These are phyloP conservation scores for Acrobasis consociella DNA, from an alignment of 2,888 invertebrate species.

Conservation along the genomic window DNA sequence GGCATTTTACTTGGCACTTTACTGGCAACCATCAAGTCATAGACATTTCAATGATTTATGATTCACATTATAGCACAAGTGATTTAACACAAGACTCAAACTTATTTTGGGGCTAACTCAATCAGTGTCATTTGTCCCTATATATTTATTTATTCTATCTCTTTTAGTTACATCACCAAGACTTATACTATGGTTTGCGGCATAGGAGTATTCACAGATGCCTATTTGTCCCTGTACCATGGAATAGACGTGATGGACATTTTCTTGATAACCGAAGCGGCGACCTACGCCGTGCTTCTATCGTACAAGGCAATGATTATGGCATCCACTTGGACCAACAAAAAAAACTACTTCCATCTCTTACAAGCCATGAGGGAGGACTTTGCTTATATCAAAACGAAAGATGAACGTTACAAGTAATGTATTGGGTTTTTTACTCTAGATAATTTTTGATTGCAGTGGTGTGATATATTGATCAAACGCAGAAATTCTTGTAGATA, in stretches of 20 bases:
- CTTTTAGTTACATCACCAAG: constrained; percentile 42
- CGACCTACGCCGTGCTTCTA: constrained; percentile 49
- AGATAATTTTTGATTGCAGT: not conserved
- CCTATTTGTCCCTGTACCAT: constrained; percentile 35
- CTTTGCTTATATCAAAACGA: constrained; percentile 52
- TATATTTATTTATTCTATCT: too few relatives aligned
- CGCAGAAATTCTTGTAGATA: too few relatives aligned
- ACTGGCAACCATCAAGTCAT: too few relatives aligned
- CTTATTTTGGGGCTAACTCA: too few relatives aligned
- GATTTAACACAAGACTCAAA: too few relatives aligned
- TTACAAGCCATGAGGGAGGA: constrained; percentile 47
- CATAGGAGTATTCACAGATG: constrained; percentile 26
- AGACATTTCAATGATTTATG: too few relatives aligned
- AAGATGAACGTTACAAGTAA: constrained; percentile 50
- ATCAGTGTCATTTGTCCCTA: too few relatives aligned
- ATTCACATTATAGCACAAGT: too few relatives aligned
- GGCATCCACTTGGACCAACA: constrained; percentile 43
- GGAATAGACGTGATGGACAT: constrained; percentile 44
- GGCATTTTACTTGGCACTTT: too few relatives aligned
- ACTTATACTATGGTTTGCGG: constrained; percentile 24
- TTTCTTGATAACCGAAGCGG: constrained; percentile 48
- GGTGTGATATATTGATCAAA: not conserved
- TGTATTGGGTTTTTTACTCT: constrained; percentile 8
- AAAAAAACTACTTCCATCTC: constrained; percentile 45
- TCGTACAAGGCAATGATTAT: constrained; percentile 50